Conservation (phyloP, 1,140 invertebrate species). For the Lysiphlebus fabarum region DNA sequence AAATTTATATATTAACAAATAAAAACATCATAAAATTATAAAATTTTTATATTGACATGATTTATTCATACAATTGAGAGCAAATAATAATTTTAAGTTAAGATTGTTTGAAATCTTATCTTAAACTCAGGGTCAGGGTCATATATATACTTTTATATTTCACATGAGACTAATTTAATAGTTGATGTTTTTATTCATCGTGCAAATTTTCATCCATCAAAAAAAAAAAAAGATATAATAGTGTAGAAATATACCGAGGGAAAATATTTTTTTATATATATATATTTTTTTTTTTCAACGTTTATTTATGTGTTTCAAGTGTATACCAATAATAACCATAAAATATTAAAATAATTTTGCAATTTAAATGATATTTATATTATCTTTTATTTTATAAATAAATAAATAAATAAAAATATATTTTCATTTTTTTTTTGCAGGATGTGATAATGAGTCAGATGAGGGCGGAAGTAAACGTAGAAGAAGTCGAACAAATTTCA, state of each 20-base stretch:
- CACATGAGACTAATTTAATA: slow-evolving; percentile 11
- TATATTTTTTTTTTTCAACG: too few species aligned
- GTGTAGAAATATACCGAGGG: too few species aligned
- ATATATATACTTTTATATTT: neutral
- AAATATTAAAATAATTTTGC: too few species aligned
- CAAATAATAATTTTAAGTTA: neutral
- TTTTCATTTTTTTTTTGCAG: slow-evolving; percentile 34
- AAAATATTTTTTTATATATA: too few species aligned
- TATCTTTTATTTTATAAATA: too few species aligned
- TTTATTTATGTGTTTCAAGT: too few species aligned
- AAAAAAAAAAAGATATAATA: too few species aligned
- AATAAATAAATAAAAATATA: neutral
- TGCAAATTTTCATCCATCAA: too few species aligned
- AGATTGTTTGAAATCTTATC: slow-evolving; percentile 17
- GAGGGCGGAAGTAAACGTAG: slow-evolving; percentile 72
- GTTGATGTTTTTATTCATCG: too few species aligned
- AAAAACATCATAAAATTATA: slow-evolving; percentile 49
- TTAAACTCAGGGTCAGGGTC: slow-evolving; percentile 17
- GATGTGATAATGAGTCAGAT: slow-evolving; percentile 63
- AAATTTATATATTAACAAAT: slow-evolving; percentile 24
- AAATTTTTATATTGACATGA: slow-evolving; percentile 46
- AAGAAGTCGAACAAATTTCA: slow-evolving; percentile 96
- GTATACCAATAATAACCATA: too few species aligned
- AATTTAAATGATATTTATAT: too few species aligned
- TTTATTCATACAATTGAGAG: slow-evolving; percentile 7